A percentile compares a stretch with the other conserved stretches of the same genome.
phyloP scores from a whole-genome alignment of 2,888 invertebrate genomes.

The Salpingus planirostris region DNA sequence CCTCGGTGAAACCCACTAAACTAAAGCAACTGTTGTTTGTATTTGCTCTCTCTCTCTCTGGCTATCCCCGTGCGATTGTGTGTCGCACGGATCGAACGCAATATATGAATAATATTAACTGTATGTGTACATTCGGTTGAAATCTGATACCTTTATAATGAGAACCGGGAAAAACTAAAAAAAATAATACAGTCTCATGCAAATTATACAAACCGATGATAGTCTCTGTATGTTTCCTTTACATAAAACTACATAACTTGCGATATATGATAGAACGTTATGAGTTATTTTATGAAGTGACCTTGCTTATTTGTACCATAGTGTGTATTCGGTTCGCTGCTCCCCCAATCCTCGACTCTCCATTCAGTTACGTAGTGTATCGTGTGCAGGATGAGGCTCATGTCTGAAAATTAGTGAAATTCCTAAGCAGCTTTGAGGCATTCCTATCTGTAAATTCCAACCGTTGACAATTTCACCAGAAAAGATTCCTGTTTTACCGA shows the following conservation, averaged over 20 bases:
- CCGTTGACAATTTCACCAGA: no score
- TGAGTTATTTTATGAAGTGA: conserved; percentile 55
- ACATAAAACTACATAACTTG: conserved; percentile 29
- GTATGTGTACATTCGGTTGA: conserved; percentile 15
- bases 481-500: no score
- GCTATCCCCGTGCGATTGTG: conserved; percentile 13
- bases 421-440: no score
- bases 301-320: conserved; percentile 56
- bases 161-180: no score
- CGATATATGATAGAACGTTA: conserved; percentile 41
- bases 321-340: conserved; percentile 34
- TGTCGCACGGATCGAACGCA: conserved; percentile 13
- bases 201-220: conserved; percentile 30
- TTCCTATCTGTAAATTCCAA: no score
- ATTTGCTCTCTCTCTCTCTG: conserved; percentile 15
- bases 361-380: conserved; percentile 26
- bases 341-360: conserved; percentile 17
- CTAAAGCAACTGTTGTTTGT: conserved; percentile 14
- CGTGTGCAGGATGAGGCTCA: conserved; percentile 31
- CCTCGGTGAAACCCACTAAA: no score
- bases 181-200: conserved; percentile 27
- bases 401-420: no score
- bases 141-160: conserved; percentile 18
- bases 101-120: conserved; percentile 15
- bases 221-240: conserved; percentile 35